Evolutionary conservation across 2,888 invertebrate genomes (phyloP).

Genomic region (Brachylomia viminalis): DNA sequence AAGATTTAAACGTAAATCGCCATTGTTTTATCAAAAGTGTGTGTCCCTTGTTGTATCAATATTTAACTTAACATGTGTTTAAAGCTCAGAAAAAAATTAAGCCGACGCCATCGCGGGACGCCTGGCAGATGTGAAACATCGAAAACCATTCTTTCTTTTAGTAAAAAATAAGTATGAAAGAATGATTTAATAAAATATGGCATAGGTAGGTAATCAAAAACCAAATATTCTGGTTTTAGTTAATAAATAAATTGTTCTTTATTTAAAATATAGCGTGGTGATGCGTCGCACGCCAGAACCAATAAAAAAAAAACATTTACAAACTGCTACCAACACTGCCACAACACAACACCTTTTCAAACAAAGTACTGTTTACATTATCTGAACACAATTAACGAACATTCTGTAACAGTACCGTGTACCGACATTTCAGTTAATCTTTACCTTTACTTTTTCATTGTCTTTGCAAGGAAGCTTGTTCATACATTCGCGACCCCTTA

Average conservation of each 20-base stretch:
- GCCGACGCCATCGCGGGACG: too few species aligned
- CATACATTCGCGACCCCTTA: neutral
- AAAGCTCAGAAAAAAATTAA: too few species aligned
- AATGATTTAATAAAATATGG: too few species aligned
- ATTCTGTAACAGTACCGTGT: neutral
- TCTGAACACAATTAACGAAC: neutral
- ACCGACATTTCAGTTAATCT: conserved; percentile 10
- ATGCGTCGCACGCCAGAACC: too few species aligned
- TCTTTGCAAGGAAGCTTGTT: conserved; percentile 7
- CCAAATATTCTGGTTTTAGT: too few species aligned
- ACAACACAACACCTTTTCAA: neutral
- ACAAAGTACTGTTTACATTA: neutral
- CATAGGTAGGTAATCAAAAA: too few species aligned
- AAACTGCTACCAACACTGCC: neutral
- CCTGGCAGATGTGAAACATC: too few species aligned
- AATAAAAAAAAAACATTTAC: neutral
- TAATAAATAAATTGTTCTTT: too few species aligned
- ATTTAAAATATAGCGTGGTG: too few species aligned
- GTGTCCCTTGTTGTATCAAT: neutral
- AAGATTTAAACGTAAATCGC: neutral
- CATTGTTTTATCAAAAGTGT: neutral
- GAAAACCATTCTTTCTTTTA: too few species aligned
- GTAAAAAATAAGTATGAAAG: too few species aligned
- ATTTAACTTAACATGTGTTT: neutral
- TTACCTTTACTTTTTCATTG: neutral